Conservation (phyloP, 2,888 invertebrate genomes). For the Orchesella flavescens region DNA sequence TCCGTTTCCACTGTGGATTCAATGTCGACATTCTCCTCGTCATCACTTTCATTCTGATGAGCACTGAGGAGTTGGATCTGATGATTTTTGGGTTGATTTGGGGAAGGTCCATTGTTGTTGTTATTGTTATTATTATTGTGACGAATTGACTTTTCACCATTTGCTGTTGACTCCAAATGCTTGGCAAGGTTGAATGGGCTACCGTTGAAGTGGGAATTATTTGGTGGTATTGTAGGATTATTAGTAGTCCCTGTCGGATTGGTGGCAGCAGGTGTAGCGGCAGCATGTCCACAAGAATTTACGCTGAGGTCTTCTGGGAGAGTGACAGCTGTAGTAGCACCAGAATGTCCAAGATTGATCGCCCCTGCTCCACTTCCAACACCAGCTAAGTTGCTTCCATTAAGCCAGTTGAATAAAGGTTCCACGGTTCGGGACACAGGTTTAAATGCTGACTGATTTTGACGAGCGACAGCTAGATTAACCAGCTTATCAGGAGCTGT, state of each 20-base stretch:
- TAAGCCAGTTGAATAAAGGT: slow-evolving; percentile 70
- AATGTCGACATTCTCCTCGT: slow-evolving; percentile 89
- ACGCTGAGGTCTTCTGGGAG: slow-evolving; percentile 68
- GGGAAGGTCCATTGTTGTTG: background rate
- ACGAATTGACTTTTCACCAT: slow-evolving; percentile 10
- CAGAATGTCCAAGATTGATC: background rate
- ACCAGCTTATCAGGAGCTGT: slow-evolving; percentile 53
- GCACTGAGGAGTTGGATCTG: slow-evolving; percentile 59
- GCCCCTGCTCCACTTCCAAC: slow-evolving; percentile 14
- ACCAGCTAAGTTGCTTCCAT: slow-evolving; percentile 58
- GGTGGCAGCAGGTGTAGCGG: background rate
- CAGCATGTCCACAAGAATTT: slow-evolving; percentile 30
- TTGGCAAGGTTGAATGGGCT: slow-evolving; percentile 35
- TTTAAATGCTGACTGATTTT: slow-evolving; percentile 68
- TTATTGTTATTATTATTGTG: slow-evolving; percentile 28
- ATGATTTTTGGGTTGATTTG: slow-evolving; percentile 24
- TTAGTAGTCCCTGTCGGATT: background rate
- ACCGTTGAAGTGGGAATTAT: slow-evolving; percentile 11
- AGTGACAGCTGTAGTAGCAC: slow-evolving; percentile 9
- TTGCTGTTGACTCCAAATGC: slow-evolving; percentile 14
- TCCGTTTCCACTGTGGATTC: slow-evolving; percentile 88
- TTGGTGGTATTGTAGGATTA: background rate
- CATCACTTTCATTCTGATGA: slow-evolving; percentile 75
- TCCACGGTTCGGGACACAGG: slow-evolving; percentile 66
- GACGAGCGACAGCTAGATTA: slow-evolving; percentile 43